Evolutionary conservation across 2,797 vertebrate genomes (phyloP), one percentile per base, ranked within the genome.

Genomic region (Coracias cyanogaster): DNA sequence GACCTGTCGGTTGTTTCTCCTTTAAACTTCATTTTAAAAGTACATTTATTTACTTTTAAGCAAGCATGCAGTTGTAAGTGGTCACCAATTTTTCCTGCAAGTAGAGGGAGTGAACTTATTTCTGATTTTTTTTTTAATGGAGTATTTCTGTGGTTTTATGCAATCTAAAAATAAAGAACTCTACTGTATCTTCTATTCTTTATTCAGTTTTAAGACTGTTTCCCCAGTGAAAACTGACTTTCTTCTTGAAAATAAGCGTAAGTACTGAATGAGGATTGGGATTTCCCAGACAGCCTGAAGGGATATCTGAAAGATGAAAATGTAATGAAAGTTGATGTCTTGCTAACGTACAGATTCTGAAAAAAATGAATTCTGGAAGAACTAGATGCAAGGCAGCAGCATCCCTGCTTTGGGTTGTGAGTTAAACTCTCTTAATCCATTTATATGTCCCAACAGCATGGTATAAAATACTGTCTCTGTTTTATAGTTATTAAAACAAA

Each of bases 91-190:
- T 79, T 76, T 77, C 35, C 18, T 67, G 29, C 45, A 43, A 26
- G 31, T 77, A 43, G 18, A 69, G 76, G 55, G 20, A 57, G 15
- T 78, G 35, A 61, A 58, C 52, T 64, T 91, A 71, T 18, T 80
- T 91, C 48, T 87, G 51, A 79, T 21, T 60, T 62, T 61, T 21
- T 60, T 62, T 61, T 66, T 74, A 60, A 26, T 51, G 12, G 41
- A 65, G 21, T 86, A 33, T 60, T 57, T 81, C 51, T 57, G 31
- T 71, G 86, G 52, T 29, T 94, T 93, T 80, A 62, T 87, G 51
- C 18, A 78, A 73, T 93, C 52, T 88, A 74, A 67, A 94, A 97
- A 96, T 93, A 65, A 82, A 90, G 28, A 71, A 48, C 4, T 61
- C 4, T 37, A 13, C 26, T 79, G 52, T 17, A 11, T 69, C 41